phyloP scores from a whole-genome alignment of 2,113 vertebrate genomes.

The Heptranchias perlo region DNA sequence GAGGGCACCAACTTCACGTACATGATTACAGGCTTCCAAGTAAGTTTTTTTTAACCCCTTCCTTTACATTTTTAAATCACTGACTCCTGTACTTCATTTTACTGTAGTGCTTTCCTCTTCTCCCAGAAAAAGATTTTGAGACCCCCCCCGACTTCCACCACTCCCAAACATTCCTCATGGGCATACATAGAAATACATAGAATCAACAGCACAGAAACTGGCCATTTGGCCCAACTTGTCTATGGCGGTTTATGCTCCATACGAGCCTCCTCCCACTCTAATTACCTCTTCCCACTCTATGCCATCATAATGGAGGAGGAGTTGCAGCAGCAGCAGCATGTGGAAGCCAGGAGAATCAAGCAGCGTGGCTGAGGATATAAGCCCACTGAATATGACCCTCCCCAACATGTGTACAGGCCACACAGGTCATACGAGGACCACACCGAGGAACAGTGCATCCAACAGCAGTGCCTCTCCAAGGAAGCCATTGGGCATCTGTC shows the following conservation, averaged over 20 bases:
- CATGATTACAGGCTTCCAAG: not conserved
- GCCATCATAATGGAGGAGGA: not conserved
- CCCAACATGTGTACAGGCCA: too few species aligned
- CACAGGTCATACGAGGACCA: too few species aligned
- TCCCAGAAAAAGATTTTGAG: not conserved
- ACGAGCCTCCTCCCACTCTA: not conserved
- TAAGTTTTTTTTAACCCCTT: not conserved
- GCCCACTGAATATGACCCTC: not conserved
- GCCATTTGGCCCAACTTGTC: not conserved
- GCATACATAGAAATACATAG: not conserved
- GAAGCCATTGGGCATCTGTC: not conserved
- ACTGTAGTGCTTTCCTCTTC: not conserved
- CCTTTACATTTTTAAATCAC: not conserved
- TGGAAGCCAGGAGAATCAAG: not conserved
- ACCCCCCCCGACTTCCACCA: not conserved
- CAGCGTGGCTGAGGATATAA: too few species aligned
- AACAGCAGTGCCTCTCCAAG: too few species aligned
- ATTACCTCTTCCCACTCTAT: not conserved
- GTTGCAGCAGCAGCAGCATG: not conserved
- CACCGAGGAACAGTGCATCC: too few species aligned
- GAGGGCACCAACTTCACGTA: not conserved
- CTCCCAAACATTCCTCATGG: too few species aligned
- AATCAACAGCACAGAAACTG: not conserved
- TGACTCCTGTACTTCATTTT: not conserved
- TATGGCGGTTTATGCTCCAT: not conserved